Percentiles rank a stretch among this genome's conserved stretches.
Evolutionary conservation across 2,888 invertebrate species (phyloP).

Genomic region (Athetis lepigone): DNA sequence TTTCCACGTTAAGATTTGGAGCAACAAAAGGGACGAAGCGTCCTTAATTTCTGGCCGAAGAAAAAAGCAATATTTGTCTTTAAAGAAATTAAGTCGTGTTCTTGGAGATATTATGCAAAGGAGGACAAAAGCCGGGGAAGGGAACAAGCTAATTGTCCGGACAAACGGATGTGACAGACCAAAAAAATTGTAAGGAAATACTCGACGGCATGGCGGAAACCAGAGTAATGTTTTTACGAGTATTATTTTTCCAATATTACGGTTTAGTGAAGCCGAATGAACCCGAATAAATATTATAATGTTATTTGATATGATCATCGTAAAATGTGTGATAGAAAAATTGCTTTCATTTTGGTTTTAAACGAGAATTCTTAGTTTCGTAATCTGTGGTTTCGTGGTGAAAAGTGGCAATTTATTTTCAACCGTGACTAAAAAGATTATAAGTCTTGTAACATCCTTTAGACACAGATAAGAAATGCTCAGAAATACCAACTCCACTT

Average conservation of each 20-base stretch:
- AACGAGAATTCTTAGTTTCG: conserved; percentile 6
- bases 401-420: conserved; percentile 33
- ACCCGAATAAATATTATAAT: conserved; percentile 22
- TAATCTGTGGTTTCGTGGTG: too few relatives aligned
- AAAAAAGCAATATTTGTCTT: conserved; percentile 68
- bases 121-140: conserved; percentile 64
- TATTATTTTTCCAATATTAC: conserved; percentile 55
- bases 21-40: conserved; percentile 40
- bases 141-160: conserved; percentile 77
- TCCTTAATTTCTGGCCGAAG: conserved; percentile 52
- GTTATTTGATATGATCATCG: conserved; percentile 7
- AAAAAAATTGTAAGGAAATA: conserved; percentile 73
- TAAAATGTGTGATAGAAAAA: not conserved
- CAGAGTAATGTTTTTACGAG: conserved; percentile 66
- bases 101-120: conserved; percentile 73
- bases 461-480: conserved; percentile 59
- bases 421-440: conserved; percentile 40
- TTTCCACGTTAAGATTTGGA: conserved; percentile 49
- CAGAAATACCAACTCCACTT: conserved; percentile 59
- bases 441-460: conserved; percentile 46
- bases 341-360: conserved; percentile 12
- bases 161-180: conserved; percentile 76
- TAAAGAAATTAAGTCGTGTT: conserved; percentile 73
- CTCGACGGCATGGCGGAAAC: conserved; percentile 69
- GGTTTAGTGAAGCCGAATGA: conserved; percentile 38